A percentile compares a stretch with the other conserved stretches of the same genome.
phyloP scores from a whole-genome alignment of 2,888 invertebrate species.

The Opisthograptis luteolata region DNA sequence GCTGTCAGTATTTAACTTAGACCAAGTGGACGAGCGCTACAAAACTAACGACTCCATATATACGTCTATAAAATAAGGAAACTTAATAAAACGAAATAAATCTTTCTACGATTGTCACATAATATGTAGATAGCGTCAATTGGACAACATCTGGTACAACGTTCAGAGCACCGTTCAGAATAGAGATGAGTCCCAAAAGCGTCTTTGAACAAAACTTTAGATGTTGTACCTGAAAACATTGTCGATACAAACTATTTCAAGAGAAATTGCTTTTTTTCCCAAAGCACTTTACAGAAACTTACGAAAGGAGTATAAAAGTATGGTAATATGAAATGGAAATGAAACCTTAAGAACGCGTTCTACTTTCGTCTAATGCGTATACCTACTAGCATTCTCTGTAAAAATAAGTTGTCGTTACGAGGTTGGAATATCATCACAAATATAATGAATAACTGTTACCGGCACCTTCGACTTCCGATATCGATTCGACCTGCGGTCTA shows the following conservation, averaged over 20 bases:
- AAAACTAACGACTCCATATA: background rate
- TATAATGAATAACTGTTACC: conserved; percentile 3
- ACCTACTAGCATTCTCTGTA: conserved; percentile 32
- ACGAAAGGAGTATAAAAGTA: conserved; percentile 40
- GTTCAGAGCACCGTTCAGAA: conserved; percentile 50
- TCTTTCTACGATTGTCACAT: conserved; percentile 46
- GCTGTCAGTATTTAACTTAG: no score
- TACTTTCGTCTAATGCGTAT: conserved; percentile 45
- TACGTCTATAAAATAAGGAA: background rate
- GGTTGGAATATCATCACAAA: conserved; percentile 7
- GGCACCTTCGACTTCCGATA: background rate
- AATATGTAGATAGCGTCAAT: conserved; percentile 64
- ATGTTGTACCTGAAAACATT: conserved; percentile 29
- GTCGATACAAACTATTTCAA: conserved; percentile 42
- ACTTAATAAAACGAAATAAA: conserved; percentile 26
- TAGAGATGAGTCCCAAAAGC: conserved; percentile 57
- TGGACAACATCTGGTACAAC: conserved; percentile 59
- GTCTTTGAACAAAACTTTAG: conserved; percentile 53
- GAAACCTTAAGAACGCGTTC: conserved; percentile 31
- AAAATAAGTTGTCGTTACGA: conserved; percentile 16
- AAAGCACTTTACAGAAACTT: conserved; percentile 42
- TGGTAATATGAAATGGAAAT: conserved; percentile 44
- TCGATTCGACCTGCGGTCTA: background rate
- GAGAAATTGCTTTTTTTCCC: conserved; percentile 46
- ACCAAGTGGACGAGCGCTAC: no score